phyloP scores from a whole-genome alignment of 2,888 invertebrate species.

The Rhimphoctona megacephalus region DNA sequence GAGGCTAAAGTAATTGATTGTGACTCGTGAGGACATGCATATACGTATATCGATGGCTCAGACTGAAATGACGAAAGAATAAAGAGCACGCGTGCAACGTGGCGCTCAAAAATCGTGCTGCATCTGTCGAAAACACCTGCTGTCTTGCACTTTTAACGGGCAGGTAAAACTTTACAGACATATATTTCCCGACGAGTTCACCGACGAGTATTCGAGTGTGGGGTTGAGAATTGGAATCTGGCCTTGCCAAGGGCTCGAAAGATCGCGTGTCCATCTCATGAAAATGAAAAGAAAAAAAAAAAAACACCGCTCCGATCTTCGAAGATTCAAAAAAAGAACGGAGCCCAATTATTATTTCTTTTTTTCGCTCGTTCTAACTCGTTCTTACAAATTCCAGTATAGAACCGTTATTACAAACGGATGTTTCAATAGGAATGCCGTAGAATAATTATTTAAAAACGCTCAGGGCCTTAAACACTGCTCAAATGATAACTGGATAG shows the following conservation, averaged over 20 bases:
- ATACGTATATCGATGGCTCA: neutral
- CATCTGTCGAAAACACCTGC: conserved; percentile 69
- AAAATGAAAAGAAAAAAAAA: neutral
- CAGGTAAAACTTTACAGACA: conserved; percentile 20
- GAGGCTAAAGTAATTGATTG: neutral
- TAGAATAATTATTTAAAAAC: neutral
- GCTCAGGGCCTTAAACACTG: neutral
- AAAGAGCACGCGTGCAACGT: conserved; percentile 30
- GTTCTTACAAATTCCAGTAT: neutral
- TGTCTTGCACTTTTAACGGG: conserved; percentile 44
- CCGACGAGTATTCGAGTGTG: conserved; percentile 46
- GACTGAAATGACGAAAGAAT: conserved; percentile 18
- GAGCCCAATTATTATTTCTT: conserved; percentile 17
- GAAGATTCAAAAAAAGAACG: conserved; percentile 19
- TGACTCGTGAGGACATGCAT: neutral
- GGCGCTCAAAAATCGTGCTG: conserved; percentile 52
- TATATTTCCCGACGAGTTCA: conserved; percentile 33
- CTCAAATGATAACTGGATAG: conserved; percentile 2
- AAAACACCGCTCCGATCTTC: conserved; percentile 10
- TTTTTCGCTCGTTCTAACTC: conserved; percentile 5
- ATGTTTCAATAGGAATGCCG: conserved; percentile 8
- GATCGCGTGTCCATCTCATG: conserved; percentile 59
- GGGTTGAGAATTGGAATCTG: conserved; percentile 40
- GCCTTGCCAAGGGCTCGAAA: conserved; percentile 63
- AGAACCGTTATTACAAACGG: conserved; percentile 28